Conservation (phyloP, 1,140 invertebrate species). For the Drosophila carrolli region DNA sequence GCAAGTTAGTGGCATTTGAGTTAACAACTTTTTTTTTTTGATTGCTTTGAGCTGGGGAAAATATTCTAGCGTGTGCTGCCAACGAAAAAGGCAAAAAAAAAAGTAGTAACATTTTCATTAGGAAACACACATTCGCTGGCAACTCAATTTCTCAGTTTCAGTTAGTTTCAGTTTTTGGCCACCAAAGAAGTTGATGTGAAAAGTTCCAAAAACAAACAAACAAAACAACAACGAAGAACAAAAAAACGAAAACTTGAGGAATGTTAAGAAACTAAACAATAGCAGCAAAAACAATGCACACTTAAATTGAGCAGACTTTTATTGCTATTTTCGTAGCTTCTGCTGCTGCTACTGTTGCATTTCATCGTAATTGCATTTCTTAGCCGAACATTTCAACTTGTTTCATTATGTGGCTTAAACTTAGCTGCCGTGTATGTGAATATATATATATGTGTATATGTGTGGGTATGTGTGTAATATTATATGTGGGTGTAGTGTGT, state of each 20-base stretch:
- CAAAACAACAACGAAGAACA: conserved; percentile 22
- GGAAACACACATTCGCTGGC: conserved; percentile 67
- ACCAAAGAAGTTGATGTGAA: conserved; percentile 74
- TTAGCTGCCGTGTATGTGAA: conserved; percentile 35
- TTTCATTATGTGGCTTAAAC: conserved; percentile 72
- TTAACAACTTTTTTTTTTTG: conserved; percentile 47
- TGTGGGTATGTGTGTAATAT: conserved; percentile 11
- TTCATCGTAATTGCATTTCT: conserved; percentile 79
- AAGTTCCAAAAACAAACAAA: conserved; percentile 50
- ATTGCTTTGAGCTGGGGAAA: conserved; percentile 32
- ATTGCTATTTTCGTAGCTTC: conserved; percentile 36
- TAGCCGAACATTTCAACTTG: conserved; percentile 77
- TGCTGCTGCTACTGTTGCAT: conserved; percentile 43
- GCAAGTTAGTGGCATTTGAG: conserved; percentile 53
- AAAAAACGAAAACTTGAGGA: conserved; percentile 50
- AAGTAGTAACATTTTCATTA: conserved; percentile 74
- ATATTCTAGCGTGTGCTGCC: conserved; percentile 54
- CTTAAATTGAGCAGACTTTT: conserved; percentile 59
- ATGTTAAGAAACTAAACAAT: conserved; percentile 56
- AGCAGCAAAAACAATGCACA: conserved; percentile 60
- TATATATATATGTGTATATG: conserved; percentile 9
- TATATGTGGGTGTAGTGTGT: conserved; percentile 23
- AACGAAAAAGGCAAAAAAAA: conserved; percentile 35
- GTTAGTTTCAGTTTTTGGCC: conserved; percentile 54
- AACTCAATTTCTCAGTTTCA: conserved; percentile 55